Evolutionary conservation across 2,797 vertebrate species (phyloP), one percentile per base, ranked within the genome.

Genomic region (Gallinago solitaria): DNA sequence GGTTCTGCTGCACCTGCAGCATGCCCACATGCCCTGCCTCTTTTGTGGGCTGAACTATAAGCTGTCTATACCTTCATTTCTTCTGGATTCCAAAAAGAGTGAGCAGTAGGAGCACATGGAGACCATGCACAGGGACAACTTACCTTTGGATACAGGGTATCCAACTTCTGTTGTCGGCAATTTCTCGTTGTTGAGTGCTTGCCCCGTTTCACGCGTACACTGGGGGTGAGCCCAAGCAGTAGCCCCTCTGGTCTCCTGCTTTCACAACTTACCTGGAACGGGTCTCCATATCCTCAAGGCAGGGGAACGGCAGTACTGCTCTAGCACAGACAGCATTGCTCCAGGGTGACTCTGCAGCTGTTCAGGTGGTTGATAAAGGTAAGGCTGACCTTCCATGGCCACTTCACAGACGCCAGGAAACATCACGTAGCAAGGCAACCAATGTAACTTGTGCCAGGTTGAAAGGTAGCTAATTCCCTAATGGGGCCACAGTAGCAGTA

Each of bases 181-280:
- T 33, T 53, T 57, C n/a, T 56, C 9, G 8, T 48, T 25, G 57
- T 23, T 18, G 23, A 86, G 47, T 11, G 41, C 32, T 80, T 77
- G n/a, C 19, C 41, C 0, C 0, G 6, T 82, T 71, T 76, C 23
- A 50, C 17, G 8, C 1, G 11, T 2, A 14, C 0, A 2, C 61
- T 63, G 35, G 1, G 3, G 15, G 28, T 39, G 48, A 84, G 32
- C 51, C 25, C 21, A 68, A 35, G 45, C 37, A 81, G 60, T 32
- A 59, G 77, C 9, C 39, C 56, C 41, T 9, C 60, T 30, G 1
- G 0, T 48, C 39, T 89, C 33, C 37, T 50, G 5, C 75, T 77
- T 74, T 48, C 76, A 77, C 19, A 77, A 0, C n/a, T 60, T 23
- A 67, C 43, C 60, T 48, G 47, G n/a, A 57, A 41, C 1, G 13